Conservation (phyloP, 2,113 vertebrate genomes). For the Microtus montanus region DNA sequence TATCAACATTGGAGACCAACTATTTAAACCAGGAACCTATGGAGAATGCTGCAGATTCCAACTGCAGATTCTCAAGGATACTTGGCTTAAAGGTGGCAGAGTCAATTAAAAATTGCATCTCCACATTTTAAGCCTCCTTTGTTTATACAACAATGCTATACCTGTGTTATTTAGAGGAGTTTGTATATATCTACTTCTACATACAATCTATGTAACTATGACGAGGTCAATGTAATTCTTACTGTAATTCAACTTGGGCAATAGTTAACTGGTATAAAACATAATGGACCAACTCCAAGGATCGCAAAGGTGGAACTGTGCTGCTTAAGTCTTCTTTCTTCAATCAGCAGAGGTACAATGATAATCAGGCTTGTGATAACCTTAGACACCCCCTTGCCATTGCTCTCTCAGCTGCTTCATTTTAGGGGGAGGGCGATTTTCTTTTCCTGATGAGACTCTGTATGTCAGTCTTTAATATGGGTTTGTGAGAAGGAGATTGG, state of each 20-base stretch:
- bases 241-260: background rate
- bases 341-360: background rate
- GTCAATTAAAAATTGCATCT: conserved; percentile 4
- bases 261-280: background rate
- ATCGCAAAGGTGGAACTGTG: background rate
- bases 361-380: background rate
- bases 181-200: background rate
- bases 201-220: background rate
- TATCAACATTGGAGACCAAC: background rate
- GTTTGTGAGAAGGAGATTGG: background rate
- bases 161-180: background rate
- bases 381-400: background rate
- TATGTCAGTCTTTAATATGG: background rate
- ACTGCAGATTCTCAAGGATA: background rate
- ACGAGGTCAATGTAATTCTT: background rate
- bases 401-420: background rate
- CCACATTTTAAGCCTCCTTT: background rate
- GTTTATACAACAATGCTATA: background rate
- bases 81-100: background rate
- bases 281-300: background rate
- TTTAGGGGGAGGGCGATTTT: background rate
- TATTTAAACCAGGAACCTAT: background rate
- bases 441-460: background rate
- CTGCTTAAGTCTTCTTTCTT: background rate
- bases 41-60: background rate